A percentile compares a stretch with the other conserved stretches of the same genome.
These are phyloP conservation scores for Myotis lucifugus DNA, from an alignment of 2,113 vertebrate genomes.

Conservation along the genomic window DNA sequence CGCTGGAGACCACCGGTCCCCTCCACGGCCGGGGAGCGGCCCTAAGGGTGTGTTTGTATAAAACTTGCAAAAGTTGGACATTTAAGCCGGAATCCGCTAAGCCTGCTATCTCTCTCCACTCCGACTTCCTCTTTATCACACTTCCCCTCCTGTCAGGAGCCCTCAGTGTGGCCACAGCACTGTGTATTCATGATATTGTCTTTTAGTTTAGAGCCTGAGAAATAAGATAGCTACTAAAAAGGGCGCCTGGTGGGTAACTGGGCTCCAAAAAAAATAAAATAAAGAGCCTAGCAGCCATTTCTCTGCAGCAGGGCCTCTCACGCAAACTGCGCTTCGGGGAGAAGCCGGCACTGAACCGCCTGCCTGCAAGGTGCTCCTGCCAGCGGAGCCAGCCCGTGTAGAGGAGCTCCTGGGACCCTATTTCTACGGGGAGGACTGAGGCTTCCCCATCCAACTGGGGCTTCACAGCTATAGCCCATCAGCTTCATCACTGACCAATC, in stretches of 20 bases:
- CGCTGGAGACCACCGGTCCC: not conserved
- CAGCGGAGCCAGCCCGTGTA: not conserved
- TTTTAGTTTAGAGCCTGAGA: not conserved
- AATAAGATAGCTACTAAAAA: not conserved
- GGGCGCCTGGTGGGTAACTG: not conserved
- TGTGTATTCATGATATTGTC: not conserved
- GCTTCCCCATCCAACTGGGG: not conserved
- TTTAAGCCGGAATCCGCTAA: not conserved
- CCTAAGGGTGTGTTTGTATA: not conserved
- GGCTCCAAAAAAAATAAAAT: not conserved
- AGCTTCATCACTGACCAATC: not conserved
- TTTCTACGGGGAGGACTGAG: not conserved
- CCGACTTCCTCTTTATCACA: conserved; percentile 43
- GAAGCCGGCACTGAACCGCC: not conserved
- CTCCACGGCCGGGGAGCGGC: not conserved
- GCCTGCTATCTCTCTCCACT: not conserved
- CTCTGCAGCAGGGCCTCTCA: not conserved
- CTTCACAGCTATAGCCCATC: not conserved
- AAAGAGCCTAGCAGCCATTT: not conserved
- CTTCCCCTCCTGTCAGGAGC: conserved; percentile 13
- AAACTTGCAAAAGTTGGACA: not conserved
- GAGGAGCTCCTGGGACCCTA: not conserved
- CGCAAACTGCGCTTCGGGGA: not conserved
- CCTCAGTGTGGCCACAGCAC: not conserved
- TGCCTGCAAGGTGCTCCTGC: not conserved